Percentiles rank a stretch among this genome's conserved stretches.
Conservation (phyloP, 2,113 vertebrate species). For the Pedetes capensis region DNA sequence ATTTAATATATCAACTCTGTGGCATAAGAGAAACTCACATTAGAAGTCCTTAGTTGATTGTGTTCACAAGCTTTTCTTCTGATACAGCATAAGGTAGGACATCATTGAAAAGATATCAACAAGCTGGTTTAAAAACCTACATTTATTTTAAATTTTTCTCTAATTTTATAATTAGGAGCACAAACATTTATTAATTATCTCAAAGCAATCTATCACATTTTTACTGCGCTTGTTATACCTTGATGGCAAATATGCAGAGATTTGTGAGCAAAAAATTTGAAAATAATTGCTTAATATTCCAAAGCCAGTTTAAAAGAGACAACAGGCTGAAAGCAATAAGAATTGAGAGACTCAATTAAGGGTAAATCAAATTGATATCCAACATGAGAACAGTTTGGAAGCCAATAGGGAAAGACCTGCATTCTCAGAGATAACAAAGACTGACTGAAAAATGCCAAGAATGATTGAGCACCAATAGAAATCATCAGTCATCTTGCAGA, state of each 20-base stretch:
- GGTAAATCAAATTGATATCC: background rate
- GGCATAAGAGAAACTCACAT: background rate
- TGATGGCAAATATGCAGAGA: background rate
- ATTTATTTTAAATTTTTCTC: background rate
- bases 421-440: background rate
- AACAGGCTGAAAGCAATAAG: background rate
- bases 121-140: background rate
- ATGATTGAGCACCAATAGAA: background rate
- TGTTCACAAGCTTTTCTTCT: background rate
- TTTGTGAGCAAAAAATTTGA: background rate
- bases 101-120: background rate
- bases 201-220: background rate
- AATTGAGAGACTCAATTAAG: background rate
- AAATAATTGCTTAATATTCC: background rate
- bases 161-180: background rate
- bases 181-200: background rate
- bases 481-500: slow-evolving; percentile 9
- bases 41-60: background rate
- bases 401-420: background rate
- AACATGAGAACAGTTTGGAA: background rate
- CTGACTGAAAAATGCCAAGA: background rate
- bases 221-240: background rate
- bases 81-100: background rate
- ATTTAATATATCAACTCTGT: background rate
- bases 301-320: background rate